Evolutionary conservation across 2,888 invertebrate genomes (phyloP).

Genomic region (Pasiphila rectangulata): DNA sequence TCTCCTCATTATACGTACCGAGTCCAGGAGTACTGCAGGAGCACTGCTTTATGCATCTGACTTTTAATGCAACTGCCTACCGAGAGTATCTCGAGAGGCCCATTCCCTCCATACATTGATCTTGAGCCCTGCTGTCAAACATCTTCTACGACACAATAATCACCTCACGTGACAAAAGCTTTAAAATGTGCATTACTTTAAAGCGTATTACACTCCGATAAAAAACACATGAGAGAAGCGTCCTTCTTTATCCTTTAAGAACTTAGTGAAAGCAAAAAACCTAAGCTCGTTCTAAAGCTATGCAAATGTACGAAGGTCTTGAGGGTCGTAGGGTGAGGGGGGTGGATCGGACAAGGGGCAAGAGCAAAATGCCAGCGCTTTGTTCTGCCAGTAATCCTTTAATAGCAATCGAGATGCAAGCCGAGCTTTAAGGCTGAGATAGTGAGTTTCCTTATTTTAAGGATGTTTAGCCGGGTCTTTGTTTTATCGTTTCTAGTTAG

Average conservation of each 20-base stretch:
- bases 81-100: too few species aligned
- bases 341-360: slow-evolving; percentile 67
- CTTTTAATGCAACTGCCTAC: too few species aligned
- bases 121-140: too few species aligned
- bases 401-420: slow-evolving; percentile 66
- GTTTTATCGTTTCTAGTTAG: slow-evolving; percentile 3
- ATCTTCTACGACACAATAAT: too few species aligned
- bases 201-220: slow-evolving; percentile 15
- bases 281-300: slow-evolving; percentile 70
- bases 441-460: slow-evolving; percentile 23
- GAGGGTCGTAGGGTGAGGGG: slow-evolving; percentile 50
- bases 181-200: too few species aligned
- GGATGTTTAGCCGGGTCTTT: slow-evolving; percentile 14
- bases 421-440: slow-evolving; percentile 32
- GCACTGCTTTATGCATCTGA: too few species aligned
- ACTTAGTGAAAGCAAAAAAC: slow-evolving; percentile 63
- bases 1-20: too few species aligned
- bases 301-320: slow-evolving; percentile 78
- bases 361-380: slow-evolving; percentile 75
- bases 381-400: slow-evolving; percentile 74
- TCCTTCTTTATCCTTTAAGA: slow-evolving; percentile 70
- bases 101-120: too few species aligned
- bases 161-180: too few species aligned
- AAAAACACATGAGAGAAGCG: slow-evolving; percentile 40
- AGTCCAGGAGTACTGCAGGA: too few species aligned